Conservation (phyloP, 1,140 invertebrate species). For the Orussus abietinus region DNA sequence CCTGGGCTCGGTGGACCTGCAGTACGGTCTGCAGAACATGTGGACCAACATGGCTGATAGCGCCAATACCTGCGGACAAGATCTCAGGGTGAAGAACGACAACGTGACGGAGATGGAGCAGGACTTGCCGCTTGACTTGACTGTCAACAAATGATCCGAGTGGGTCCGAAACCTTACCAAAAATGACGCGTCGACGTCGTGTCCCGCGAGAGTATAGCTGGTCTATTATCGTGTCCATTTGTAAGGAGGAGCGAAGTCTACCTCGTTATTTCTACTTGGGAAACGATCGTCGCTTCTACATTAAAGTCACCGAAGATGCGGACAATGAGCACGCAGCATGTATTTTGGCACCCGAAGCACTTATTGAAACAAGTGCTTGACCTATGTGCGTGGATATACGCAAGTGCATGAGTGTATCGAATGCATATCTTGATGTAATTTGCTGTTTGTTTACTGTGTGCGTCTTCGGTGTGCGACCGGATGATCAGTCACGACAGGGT, state of each 20-base stretch:
- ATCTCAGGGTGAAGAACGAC: slow-evolving; percentile 40
- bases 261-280: too few relatives aligned
- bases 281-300: too few relatives aligned
- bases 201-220: too few relatives aligned
- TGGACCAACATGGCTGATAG: slow-evolving; percentile 38
- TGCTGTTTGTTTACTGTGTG: too few relatives aligned
- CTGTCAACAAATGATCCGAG: slow-evolving; percentile 42
- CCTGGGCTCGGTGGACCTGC: slow-evolving; percentile 41
- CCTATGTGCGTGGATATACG: too few relatives aligned
- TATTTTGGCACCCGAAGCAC: too few relatives aligned
- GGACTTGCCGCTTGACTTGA: slow-evolving; percentile 47
- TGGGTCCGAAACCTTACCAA: not conserved
- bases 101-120: slow-evolving; percentile 44
- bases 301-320: too few relatives aligned
- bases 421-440: slow-evolving; percentile 25
- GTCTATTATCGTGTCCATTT: not conserved
- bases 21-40: slow-evolving; percentile 41
- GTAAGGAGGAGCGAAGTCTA: too few relatives aligned
- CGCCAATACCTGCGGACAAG: slow-evolving; percentile 37
- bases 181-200: slow-evolving; percentile 6
- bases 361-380: too few relatives aligned
- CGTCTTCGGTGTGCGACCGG: too few relatives aligned
- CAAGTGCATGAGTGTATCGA: slow-evolving; percentile 20
- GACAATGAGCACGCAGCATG: too few relatives aligned
- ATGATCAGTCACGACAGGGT: too few relatives aligned